Conservation (phyloP, 2,797 vertebrate genomes). For the Poecilia velifera region DNA sequence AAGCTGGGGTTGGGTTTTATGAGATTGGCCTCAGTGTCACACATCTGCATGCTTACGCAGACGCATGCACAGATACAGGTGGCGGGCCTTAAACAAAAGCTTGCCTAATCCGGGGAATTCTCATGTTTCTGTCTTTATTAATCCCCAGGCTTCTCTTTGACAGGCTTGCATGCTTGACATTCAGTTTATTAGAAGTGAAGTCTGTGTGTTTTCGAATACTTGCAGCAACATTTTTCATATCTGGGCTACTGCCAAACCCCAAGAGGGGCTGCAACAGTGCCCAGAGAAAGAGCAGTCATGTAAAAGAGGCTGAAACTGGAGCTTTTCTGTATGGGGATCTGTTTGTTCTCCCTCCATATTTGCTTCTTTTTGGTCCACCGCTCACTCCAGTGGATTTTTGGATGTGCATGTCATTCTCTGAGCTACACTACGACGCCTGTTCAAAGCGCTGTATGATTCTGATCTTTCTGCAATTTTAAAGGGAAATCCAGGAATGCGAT, state of each 20-base stretch:
- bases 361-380: conserved; percentile 2
- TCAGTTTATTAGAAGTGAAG: conserved; percentile 44
- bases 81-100: conserved; percentile 55
- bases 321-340: conserved; percentile 1
- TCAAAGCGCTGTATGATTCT: conserved; percentile 47
- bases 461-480: conserved; percentile 50
- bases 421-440: conserved; percentile 18
- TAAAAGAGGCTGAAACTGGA: conserved; percentile 4
- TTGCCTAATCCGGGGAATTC: conserved; percentile 58
- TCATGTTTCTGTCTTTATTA: conserved; percentile 59
- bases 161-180: conserved; percentile 23
- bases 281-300: conserved; percentile 3
- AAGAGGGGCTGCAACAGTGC: conserved; percentile 36
- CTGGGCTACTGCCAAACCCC: conserved; percentile 47
- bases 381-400: background rate
- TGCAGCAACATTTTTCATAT: conserved; percentile 53
- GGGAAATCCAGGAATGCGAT: conserved; percentile 28
- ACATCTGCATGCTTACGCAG: conserved; percentile 35
- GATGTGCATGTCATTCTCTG: conserved; percentile 7
- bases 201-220: conserved; percentile 56
- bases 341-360: conserved; percentile 1
- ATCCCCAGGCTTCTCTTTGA: conserved; percentile 38
- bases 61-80: conserved; percentile 58
- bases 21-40: conserved; percentile 58
- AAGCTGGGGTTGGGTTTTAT: conserved; percentile 62